Percentiles rank a stretch among this genome's conserved stretches.
Conservation (phyloP, 2,888 invertebrate genomes). For the Zygothrica quintamaculata region DNA sequence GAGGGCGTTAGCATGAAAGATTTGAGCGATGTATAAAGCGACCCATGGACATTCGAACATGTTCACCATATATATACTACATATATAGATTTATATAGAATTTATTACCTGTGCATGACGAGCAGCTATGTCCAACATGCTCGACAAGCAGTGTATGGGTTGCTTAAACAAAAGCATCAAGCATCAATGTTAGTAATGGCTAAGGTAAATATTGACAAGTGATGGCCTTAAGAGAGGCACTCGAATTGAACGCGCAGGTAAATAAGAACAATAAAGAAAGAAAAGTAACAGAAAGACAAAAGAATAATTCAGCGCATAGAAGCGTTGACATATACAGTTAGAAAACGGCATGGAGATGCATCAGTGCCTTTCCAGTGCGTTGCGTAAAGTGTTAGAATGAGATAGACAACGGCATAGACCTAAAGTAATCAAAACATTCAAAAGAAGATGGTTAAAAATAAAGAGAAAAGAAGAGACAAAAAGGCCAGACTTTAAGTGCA, state of each 20-base stretch:
- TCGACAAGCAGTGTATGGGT: no score
- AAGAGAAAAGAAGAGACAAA: no score
- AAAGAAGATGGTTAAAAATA: background rate
- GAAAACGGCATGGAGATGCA: constrained; percentile 22
- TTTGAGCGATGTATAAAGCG: no score
- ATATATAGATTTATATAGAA: no score
- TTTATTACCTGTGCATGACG: no score
- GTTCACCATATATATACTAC: no score
- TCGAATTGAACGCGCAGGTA: constrained; percentile 33
- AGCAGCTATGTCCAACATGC: no score
- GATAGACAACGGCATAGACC: background rate
- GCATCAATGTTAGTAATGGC: constrained; percentile 29
- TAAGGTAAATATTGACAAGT: constrained; percentile 67
- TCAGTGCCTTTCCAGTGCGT: constrained; percentile 19
- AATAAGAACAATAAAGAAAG: constrained; percentile 47
- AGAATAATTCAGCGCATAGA: constrained; percentile 6
- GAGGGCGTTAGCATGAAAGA: constrained; percentile 12
- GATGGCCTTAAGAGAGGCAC: constrained; percentile 24
- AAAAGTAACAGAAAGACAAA: constrained; percentile 2
- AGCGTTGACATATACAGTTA: constrained; percentile 43
- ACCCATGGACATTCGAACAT: no score
- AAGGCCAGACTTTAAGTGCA: constrained; percentile 13
- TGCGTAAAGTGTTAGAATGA: constrained; percentile 20
- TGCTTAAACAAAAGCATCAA: no score
- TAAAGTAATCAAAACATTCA: constrained; percentile 20